phyloP scores from a whole-genome alignment of 37 sponge, comb jelly and placozoan genomes.

The Aphrocallistes beatrix region DNA sequence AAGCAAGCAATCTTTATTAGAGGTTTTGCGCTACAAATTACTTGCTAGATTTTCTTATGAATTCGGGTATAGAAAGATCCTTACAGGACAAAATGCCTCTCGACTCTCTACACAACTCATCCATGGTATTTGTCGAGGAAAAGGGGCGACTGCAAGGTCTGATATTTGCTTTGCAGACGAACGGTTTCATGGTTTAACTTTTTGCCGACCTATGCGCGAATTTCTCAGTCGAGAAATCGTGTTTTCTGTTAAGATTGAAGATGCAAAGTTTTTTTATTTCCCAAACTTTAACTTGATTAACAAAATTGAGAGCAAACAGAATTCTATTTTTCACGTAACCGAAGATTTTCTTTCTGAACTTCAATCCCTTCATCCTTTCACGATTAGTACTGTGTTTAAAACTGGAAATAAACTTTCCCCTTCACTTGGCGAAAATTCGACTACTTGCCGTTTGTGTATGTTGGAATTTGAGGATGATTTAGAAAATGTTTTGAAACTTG shows the following conservation, averaged over 20 bases:
- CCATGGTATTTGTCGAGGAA: neutral
- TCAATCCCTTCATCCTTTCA: conserved; percentile 19
- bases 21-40: neutral
- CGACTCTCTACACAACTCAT: neutral
- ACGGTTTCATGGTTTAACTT: neutral
- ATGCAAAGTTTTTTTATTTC: neutral
- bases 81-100: conserved; percentile 3
- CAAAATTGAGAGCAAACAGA: neutral
- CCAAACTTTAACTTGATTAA: neutral
- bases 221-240: conserved; percentile 14
- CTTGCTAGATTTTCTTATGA: neutral
- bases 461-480: neutral
- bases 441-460: neutral
- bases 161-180: neutral
- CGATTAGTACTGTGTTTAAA: conserved; percentile 14
- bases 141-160: neutral
- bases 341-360: conserved; percentile 18
- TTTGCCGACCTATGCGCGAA: conserved; percentile 17
- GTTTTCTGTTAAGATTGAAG: neutral
- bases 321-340: neutral
- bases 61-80: conserved; percentile 4
- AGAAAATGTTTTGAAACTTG: too few species aligned
- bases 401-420: conserved; percentile 27
- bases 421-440: neutral
- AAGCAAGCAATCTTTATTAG: neutral